A percentile compares a stretch with the other conserved stretches of the same genome.
phyloP scores from a whole-genome alignment of 1,140 invertebrate genomes.

The Argopecten irradians region DNA sequence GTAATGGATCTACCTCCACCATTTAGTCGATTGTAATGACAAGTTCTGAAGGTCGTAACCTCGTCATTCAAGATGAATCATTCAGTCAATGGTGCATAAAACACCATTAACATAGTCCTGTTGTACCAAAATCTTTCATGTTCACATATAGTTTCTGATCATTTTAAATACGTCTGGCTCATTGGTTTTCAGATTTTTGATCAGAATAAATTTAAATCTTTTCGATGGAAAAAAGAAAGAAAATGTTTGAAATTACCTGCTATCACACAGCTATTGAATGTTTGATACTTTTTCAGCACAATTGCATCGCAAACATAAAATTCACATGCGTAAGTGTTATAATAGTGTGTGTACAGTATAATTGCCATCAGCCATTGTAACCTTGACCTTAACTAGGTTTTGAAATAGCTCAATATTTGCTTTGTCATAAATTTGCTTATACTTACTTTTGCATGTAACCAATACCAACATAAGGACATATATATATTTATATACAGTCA shows the following conservation, averaged over 20 bases:
- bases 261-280: neutral
- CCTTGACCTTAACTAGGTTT: neutral
- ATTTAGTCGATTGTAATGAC: neutral
- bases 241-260: neutral
- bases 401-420: neutral
- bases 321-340: constrained; percentile 1
- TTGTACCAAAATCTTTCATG: neutral
- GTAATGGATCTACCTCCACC: neutral
- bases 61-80: neutral
- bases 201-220: neutral
- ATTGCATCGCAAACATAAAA: neutral
- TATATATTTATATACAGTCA: too few species aligned
- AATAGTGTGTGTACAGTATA: neutral
- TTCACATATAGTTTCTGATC: neutral
- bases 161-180: neutral
- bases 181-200: neutral
- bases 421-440: neutral
- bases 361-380: neutral
- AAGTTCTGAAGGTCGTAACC: constrained; percentile 13
- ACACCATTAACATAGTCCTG: neutral
- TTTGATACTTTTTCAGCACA: neutral
- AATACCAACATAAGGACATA: neutral
- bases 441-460: constrained; percentile 1
- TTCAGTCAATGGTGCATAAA: neutral
- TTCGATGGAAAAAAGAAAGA: neutral